Base-by-base conservation (phyloP, 2,888 invertebrate genomes). In the Lochmaea crataegi region DNA sequence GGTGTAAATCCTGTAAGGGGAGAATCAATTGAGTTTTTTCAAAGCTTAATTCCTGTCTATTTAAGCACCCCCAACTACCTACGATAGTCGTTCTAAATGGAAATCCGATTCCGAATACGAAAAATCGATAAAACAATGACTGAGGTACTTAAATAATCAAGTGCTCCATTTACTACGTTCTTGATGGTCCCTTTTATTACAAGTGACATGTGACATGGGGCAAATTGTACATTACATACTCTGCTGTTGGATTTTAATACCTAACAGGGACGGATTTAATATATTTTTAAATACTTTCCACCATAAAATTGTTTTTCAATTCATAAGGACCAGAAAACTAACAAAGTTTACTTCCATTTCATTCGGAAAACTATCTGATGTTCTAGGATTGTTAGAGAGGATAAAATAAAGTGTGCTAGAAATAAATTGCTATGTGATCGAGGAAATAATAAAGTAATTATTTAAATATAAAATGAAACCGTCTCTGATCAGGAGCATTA, bases 101-200 rank as follows among this genome's bases (percentile, higher is more conserved):
- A 63, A 68, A 68, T 63, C 68, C 53, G 61, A 68, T 68, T 68
- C 32, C 53, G 18, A 68, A 68, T 63, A 53, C 61, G 68, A 68
- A 68, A 53, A 68, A 68, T 61, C 68, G 53, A 68, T 68, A 61
- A 68, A 68, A 68, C 56, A 64, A 69, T 64, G 64, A 63, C 69
- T 69, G 69, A 56, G 64, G 63, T 69, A 69, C 63, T 69, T 69
- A 69, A 69, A 69, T 69, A 69, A 69, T 69, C 64, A 69, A 69
- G 53, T 53, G 64, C 56, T 69, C 69, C 64, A 69, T 69, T 69
- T 69, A 69, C 63, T 69, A 56, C 69, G 69, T 63, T 69, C 64
- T 69, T 69, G 69, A 42, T 64, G 64, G 61, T 63, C 64, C 69
- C 69, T 64, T 69, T 69, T 64, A 68, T 68, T 41, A 68, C 68